These are phyloP conservation scores for Spongilla lacustris DNA, from an alignment of 37 sponge, comb jelly and placozoan genomes.

Conservation along the genomic window DNA sequence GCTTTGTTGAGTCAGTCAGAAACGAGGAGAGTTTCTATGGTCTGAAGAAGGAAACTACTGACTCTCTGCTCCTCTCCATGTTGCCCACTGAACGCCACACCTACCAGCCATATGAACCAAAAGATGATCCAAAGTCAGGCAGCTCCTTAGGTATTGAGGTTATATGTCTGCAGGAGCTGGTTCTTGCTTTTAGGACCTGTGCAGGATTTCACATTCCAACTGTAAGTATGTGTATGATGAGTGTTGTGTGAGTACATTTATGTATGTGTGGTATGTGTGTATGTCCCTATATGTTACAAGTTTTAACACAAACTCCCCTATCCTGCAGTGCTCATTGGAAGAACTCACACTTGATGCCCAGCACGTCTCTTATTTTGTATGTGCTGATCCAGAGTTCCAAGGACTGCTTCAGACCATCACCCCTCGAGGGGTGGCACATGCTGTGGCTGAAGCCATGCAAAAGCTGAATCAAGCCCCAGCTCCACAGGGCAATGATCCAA, in stretches of 20 bases:
- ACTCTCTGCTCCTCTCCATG: conserved; percentile 76
- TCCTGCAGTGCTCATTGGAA: not conserved
- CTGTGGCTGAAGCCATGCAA: conserved; percentile 39
- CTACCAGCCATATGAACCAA: conserved; percentile 17
- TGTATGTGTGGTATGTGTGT: not conserved
- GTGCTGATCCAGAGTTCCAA: conserved; percentile 10
- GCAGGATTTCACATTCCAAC: not conserved
- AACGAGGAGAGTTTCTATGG: conserved; percentile 73
- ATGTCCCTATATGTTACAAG: not conserved
- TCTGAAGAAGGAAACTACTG: conserved; percentile 59
- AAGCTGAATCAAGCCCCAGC: conserved; percentile 7
- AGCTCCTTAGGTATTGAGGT: not conserved
- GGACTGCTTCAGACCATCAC: not conserved
- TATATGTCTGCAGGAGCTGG: not conserved
- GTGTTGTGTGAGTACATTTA: not conserved
- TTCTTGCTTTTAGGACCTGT: conserved; percentile 9
- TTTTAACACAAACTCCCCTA: not conserved
- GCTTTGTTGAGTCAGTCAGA: conserved; percentile 33
- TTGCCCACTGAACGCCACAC: conserved; percentile 56
- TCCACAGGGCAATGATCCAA: not conserved
- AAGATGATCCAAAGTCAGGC: not conserved
- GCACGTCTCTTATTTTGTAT: not conserved
- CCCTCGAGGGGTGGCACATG: not conserved
- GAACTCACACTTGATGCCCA: conserved; percentile 28
- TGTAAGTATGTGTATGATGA: not conserved